Conservation (phyloP, 2,888 invertebrate genomes). For the Eutolmus rufibarbis region DNA sequence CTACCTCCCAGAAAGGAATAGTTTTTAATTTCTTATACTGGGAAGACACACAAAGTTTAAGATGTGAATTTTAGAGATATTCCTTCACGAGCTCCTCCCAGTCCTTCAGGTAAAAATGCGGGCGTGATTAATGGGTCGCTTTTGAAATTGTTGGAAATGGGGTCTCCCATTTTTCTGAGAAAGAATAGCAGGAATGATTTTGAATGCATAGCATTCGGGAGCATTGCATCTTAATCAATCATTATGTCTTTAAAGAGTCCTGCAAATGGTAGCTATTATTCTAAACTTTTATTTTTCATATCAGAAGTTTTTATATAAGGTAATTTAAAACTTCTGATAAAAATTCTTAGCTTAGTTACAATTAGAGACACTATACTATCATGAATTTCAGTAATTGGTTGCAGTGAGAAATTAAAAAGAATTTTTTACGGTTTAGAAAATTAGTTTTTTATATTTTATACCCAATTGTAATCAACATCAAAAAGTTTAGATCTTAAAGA, state of each 20-base stretch:
- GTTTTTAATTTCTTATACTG: not conserved
- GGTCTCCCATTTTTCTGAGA: not conserved
- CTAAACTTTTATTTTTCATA: not conserved
- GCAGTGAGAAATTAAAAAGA: no score
- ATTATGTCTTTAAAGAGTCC: not conserved
- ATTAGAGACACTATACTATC: not conserved
- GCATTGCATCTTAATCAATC: not conserved
- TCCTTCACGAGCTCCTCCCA: not conserved
- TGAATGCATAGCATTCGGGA: not conserved
- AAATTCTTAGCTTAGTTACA: not conserved
- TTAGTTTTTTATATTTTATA: no score
- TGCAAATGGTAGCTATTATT: not conserved
- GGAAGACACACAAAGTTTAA: not conserved
- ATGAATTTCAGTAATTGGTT: no score
- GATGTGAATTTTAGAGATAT: not conserved
- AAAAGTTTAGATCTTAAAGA: no score
- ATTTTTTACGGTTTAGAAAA: no score
- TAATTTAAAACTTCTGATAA: not conserved
- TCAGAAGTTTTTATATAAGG: not conserved
- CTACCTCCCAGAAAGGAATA: not conserved
- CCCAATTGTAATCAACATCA: no score
- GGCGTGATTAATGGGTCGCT: slow-evolving; percentile 26
- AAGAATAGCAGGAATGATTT: not conserved
- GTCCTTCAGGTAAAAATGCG: not conserved
- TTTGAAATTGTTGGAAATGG: not conserved